A percentile compares a stretch with the other conserved stretches of the same genome.
Evolutionary conservation across 2,888 invertebrate genomes (phyloP).

Genomic region (Cephus rjabovi): DNA sequence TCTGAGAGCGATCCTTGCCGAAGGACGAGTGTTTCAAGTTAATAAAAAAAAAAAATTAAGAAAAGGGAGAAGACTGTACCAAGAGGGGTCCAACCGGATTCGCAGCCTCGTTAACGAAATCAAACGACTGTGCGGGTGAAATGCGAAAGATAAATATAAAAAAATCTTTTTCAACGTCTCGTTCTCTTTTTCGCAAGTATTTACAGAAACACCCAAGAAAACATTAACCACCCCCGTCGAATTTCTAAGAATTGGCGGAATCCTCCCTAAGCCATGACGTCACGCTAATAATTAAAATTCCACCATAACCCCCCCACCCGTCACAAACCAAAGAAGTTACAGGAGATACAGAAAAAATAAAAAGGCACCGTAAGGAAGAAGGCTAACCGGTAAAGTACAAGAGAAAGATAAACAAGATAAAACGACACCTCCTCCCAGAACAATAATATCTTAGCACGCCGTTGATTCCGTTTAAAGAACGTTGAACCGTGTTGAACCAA

Average conservation of each 20-base stretch:
- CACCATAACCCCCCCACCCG: too few species aligned
- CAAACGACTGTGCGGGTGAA: too few species aligned
- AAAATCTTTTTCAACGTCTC: too few species aligned
- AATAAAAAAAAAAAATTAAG: background rate
- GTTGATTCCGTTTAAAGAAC: background rate
- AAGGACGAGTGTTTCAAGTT: background rate
- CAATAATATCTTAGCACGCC: background rate
- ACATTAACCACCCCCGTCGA: background rate
- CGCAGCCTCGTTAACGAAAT: constrained; percentile 1
- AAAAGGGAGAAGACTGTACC: background rate
- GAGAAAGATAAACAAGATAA: background rate
- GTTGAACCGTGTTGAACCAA: background rate
- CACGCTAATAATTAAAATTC: too few species aligned
- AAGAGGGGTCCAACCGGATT: constrained; percentile 3
- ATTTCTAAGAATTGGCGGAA: background rate
- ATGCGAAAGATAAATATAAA: too few species aligned
- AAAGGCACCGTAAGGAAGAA: too few species aligned
- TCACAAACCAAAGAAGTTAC: too few species aligned
- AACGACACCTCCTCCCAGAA: background rate
- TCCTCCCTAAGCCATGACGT: background rate
- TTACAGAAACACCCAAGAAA: background rate
- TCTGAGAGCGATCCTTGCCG: background rate
- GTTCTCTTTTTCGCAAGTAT: too few species aligned
- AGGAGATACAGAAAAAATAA: too few species aligned
- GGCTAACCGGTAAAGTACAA: too few species aligned